Evolutionary conservation across 2,888 invertebrate species (phyloP).

Genomic region (Phaedon cochleariae): DNA sequence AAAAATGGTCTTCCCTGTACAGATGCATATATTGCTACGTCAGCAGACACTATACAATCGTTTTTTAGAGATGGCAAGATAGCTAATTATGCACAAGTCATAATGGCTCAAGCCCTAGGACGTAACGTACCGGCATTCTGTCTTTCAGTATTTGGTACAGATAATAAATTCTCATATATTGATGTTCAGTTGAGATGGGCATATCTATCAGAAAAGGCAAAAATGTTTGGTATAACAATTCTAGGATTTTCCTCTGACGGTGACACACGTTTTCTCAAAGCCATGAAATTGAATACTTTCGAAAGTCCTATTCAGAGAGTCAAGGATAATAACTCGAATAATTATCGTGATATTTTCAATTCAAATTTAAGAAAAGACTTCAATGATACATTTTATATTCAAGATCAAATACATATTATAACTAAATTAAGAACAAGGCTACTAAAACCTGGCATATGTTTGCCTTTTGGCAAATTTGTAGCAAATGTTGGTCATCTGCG

Average conservation of each 20-base stretch:
- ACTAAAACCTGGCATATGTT: slow-evolving; percentile 14
- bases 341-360: slow-evolving; percentile 20
- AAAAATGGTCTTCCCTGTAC: slow-evolving; percentile 29
- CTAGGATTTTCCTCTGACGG: slow-evolving; percentile 26
- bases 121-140: neutral
- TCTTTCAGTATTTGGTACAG: slow-evolving; percentile 2
- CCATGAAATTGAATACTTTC: slow-evolving; percentile 25
- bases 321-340: neutral
- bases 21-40: slow-evolving; percentile 24
- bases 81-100: slow-evolving; percentile 18
- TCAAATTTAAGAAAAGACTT: slow-evolving; percentile 11
- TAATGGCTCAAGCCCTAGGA: slow-evolving; percentile 9
- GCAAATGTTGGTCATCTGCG: slow-evolving; percentile 16
- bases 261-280: slow-evolving; percentile 25
- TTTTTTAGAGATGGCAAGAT: slow-evolving; percentile 25
- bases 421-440: slow-evolving; percentile 28
- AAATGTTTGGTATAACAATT: slow-evolving; percentile 20
- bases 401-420: slow-evolving; percentile 22
- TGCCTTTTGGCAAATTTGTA: slow-evolving; percentile 22
- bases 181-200: slow-evolving; percentile 27
- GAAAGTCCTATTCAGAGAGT: slow-evolving; percentile 4
- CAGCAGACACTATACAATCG: slow-evolving; percentile 26
- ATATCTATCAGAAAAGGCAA: neutral
- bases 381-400: slow-evolving; percentile 19
- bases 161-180: slow-evolving; percentile 2